Percentiles rank a stretch among this genome's conserved stretches.
Conservation (phyloP, 2,113 vertebrate species). For the Meles meles region DNA sequence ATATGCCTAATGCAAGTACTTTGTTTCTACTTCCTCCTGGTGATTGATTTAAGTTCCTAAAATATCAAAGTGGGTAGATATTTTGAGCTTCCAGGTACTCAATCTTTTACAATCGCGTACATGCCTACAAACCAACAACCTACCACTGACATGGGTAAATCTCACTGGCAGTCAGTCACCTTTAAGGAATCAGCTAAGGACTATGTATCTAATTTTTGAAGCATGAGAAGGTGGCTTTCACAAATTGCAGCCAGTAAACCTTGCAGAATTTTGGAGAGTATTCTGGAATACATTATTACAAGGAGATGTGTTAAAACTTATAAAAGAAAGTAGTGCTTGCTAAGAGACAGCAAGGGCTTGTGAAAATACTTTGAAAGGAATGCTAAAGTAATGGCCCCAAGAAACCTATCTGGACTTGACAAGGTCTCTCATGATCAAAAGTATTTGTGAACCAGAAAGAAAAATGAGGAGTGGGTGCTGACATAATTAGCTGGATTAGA, state of each 20-base stretch:
- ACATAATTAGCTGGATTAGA: neutral
- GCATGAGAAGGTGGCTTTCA: neutral
- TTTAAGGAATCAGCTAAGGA: neutral
- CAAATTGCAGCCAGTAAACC: neutral
- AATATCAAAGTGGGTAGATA: neutral
- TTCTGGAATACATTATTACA: neutral
- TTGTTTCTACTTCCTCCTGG: constrained; percentile 26
- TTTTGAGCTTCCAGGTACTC: neutral
- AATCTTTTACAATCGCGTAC: neutral
- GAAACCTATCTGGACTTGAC: neutral
- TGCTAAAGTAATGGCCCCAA: neutral
- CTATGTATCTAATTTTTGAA: neutral
- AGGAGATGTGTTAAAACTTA: neutral
- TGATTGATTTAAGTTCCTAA: neutral
- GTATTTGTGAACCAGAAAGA: neutral
- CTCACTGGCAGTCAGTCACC: neutral
- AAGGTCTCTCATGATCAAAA: neutral
- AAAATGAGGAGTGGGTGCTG: neutral
- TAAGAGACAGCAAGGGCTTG: neutral
- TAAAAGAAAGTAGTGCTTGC: neutral
- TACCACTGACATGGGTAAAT: neutral
- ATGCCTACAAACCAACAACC: neutral
- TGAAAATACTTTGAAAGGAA: neutral
- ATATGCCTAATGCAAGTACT: neutral
- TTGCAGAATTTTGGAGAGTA: constrained; percentile 4